phyloP scores from a whole-genome alignment of 2,113 vertebrate species.

The Laterallus jamaicensis region DNA sequence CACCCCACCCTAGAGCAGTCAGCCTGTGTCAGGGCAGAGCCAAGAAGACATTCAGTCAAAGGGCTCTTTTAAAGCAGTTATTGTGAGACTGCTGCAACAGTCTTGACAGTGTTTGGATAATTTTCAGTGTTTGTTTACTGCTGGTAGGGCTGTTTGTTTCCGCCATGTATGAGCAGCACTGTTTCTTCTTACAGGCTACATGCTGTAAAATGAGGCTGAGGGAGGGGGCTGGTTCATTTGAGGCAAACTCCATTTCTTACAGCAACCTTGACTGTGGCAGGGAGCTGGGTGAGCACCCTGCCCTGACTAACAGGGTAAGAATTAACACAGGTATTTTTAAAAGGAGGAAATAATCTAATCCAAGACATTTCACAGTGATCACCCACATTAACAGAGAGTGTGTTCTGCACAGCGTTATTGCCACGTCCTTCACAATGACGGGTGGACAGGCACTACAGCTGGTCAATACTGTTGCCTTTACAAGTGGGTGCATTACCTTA shows the following conservation, averaged over 20 bases:
- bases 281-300: background rate
- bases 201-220: background rate
- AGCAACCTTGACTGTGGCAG: background rate
- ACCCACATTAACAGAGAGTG: background rate
- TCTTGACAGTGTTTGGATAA: background rate
- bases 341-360: background rate
- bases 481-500: background rate
- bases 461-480: background rate
- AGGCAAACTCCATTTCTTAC: background rate
- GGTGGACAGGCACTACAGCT: background rate
- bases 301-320: background rate
- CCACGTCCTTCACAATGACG: background rate
- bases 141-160: background rate
- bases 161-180: background rate
- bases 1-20: background rate
- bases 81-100: background rate
- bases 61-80: background rate
- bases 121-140: background rate
- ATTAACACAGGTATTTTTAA: background rate
- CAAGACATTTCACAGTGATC: background rate
- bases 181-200: background rate
- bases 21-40: background rate
- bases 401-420: rapidly evolving
- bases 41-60: background rate
- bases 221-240: background rate